Base-by-base conservation (phyloP, 2,888 invertebrate genomes). In the Caenorhabditis auriculariae region DNA sequence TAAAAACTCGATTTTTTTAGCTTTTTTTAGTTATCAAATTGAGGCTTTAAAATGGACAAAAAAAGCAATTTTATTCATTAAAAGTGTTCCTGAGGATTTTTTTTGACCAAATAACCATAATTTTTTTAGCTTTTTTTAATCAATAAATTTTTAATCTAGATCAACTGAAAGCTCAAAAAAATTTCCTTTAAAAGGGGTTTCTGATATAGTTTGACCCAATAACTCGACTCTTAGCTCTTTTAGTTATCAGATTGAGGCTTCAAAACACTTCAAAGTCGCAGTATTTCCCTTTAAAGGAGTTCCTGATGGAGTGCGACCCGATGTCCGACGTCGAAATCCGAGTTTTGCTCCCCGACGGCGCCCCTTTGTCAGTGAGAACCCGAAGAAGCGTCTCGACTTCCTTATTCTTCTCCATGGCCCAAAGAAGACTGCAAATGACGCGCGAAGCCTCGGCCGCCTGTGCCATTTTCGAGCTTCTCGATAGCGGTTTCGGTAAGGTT, bases 401-500 rank as follows among this genome's bases (percentile, higher is more conserved):
- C 5, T 47, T 62, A 9, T 72, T 73, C 41, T 70, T 54, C 51
- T 17, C 60, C 1, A 35, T 54, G 3, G 53, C 63, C 21, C 65
- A 68, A 28, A 51, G 60, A 38, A 57, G 63, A 27, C 60, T 75
- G 9, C 64, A 71, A 24, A 87, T 96, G 80, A 88, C 88, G 55
- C 88, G 88, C 64, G 88, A 89, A 61, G 88, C 90, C 58, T 88
- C 91, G 58, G 89, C 90, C 82, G 93, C 90, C 85, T 95, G 94
- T 86, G 93, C 93, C 81, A 86, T 96, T 50, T 96, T 94, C 83
- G 96, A 96, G 85, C 92, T 93, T 74, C 91, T 95, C 52, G 95
- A 96, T 83, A 91, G 93, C 83, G 92, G 92, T 84, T 95, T 95
- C 84, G 93, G 92, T 92, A 81, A 87, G 87, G 78, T 29, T 26